phyloP scores from a whole-genome alignment of 2,797 vertebrate genomes.

The Syngnathus rostellatus region DNA sequence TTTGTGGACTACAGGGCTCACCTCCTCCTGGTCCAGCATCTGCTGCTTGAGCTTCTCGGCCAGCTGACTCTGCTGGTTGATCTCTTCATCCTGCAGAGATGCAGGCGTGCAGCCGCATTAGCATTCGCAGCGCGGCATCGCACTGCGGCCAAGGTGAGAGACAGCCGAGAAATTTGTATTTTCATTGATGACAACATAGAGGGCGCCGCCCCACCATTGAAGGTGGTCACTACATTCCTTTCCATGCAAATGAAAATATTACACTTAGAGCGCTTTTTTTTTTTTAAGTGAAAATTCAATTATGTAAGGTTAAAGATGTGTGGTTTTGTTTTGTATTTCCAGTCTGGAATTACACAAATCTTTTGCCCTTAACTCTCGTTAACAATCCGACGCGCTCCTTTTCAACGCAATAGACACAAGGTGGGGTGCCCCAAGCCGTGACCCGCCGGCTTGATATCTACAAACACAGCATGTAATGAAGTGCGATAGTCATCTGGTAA shows the following conservation, averaged over 20 bases:
- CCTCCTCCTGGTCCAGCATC: constrained; percentile 97
- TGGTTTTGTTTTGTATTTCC: not conserved
- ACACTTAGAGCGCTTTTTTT: not conserved
- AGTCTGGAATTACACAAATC: not conserved
- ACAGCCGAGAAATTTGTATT: not conserved
- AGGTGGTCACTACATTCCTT: not conserved
- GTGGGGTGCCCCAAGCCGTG: no score
- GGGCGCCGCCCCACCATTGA: not conserved
- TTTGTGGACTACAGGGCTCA: constrained; percentile 41
- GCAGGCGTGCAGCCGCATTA: constrained; percentile 2
- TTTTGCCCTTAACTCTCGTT: no score
- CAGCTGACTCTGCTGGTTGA: constrained; percentile 95
- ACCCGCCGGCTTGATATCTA: no score
- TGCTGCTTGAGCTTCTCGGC: constrained; percentile 95
- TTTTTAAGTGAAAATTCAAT: not conserved
- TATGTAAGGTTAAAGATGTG: not conserved
- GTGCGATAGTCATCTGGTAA: no score
- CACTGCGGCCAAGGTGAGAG: not conserved
- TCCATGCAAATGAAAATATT: not conserved
- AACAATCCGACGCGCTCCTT: not conserved
- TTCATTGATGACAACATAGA: not conserved
- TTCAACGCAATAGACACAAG: no score
- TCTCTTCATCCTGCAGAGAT: constrained; percentile 85
- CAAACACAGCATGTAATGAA: no score
- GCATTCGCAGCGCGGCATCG: not conserved